Conservation (phyloP, 2,113 vertebrate genomes). For the Ophthalmolycus amberensis region DNA sequence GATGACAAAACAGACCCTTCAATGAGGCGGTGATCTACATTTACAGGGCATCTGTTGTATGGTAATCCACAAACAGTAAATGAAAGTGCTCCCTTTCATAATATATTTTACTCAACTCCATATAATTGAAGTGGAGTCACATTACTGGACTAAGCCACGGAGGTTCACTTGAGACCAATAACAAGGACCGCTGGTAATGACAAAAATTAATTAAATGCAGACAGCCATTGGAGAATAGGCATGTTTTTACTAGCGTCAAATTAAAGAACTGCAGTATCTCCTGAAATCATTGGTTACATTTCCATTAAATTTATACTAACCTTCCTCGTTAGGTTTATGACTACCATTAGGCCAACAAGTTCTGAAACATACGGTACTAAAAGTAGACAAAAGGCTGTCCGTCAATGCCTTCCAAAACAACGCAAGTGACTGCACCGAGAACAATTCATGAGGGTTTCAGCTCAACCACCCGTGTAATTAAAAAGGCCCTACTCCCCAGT, state of each 20-base stretch:
- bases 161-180: constrained; percentile 63
- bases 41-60: background rate
- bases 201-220: constrained; percentile 64
- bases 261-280: constrained; percentile 41
- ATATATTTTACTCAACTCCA: background rate
- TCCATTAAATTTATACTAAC: constrained; percentile 31
- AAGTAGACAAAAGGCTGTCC: background rate
- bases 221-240: constrained; percentile 38
- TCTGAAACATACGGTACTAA: background rate
- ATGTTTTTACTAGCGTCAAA: constrained; percentile 57
- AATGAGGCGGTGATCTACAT: background rate
- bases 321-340: constrained; percentile 1
- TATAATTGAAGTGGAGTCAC: constrained; percentile 42
- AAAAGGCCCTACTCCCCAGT: background rate
- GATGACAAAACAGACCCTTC: background rate
- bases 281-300: constrained; percentile 45
- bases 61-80: constrained; percentile 16
- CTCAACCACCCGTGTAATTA: background rate
- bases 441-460: background rate
- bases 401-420: background rate
- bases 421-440: background rate
- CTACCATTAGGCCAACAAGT: constrained; percentile 5
- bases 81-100: constrained; percentile 8
- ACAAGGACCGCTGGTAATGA: constrained; percentile 50
- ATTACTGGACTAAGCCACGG: constrained; percentile 28